Base-by-base conservation (phyloP, 1,140 invertebrate species). In the Apis laboriosa region DNA sequence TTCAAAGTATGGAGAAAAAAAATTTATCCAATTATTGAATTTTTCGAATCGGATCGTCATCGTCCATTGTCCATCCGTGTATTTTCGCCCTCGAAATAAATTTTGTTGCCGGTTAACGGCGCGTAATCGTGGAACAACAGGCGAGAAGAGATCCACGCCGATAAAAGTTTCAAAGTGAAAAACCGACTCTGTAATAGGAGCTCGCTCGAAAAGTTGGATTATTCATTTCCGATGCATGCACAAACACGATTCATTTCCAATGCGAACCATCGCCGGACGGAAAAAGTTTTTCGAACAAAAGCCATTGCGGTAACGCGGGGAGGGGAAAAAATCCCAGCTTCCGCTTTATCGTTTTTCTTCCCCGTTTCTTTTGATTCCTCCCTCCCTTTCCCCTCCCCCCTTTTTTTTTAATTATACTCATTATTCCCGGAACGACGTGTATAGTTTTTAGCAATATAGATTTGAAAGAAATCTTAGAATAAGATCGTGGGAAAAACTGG, bases 211-310 rank as follows among this genome's bases (percentile, higher is more conserved):
- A 67, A 81, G 73, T 75, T 76, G 43, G 73, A 76, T 81, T 81
- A 81, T 76, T 76, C 79, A 56, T 80, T 80, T 73, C 68, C 71
- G 61, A 56, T 56, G 70, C 70, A 53, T 34, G n/a, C 60, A 63
- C 61, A 76, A 81, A 81, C 79, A 53, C 73, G 80, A 77, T 77
- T 73, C 86, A 53, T 66, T 64, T 61, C 66, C 75, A 49, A 77
- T 67, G 70, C 70, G 21, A 73, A 49, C 56, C 21, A 49, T 13
- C 43, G 84, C 34, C 71, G 56, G 56, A 77, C 56, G 60, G 58
- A 79, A 67, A 77, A 80, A 24, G 24, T 63, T 77, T 76, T 58
- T 53, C 60, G 53, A 76, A 86, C 86, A 80, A 79, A 84, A 83
- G 58, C 56, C 19, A 63, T n/a, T 53, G 15, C 4, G n/a, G 19